These are phyloP conservation scores for Podargus strigoides DNA, from an alignment of 2,797 vertebrate genomes.

Conservation along the genomic window DNA sequence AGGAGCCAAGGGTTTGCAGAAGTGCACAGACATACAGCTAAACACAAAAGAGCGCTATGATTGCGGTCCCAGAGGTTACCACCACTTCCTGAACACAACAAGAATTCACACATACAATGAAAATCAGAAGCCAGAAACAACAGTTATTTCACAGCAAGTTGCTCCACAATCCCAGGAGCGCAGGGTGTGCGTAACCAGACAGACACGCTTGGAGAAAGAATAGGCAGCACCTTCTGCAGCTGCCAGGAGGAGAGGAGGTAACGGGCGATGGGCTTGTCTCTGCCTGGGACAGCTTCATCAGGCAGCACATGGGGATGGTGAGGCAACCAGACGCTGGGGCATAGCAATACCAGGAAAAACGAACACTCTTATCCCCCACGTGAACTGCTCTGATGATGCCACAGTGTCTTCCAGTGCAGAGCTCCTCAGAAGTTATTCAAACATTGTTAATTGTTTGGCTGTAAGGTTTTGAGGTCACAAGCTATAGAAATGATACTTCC, in stretches of 20 bases:
- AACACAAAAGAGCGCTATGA: neutral
- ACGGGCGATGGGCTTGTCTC: neutral
- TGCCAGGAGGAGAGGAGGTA: neutral
- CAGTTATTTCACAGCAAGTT: constrained; percentile 1
- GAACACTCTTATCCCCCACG: neutral
- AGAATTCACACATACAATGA: constrained; percentile 1
- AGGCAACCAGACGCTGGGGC: neutral
- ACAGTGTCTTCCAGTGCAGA: neutral
- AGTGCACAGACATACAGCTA: neutral
- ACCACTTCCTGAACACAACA: constrained; percentile 38
- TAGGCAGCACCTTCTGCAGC: neutral
- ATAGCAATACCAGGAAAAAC: neutral
- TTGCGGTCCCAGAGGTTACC: constrained; percentile 27
- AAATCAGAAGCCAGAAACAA: constrained; percentile 40
- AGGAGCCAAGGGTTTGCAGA: constrained; percentile 1
- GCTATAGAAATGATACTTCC: constrained; percentile 14
- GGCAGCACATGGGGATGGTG: neutral
- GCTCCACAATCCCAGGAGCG: neutral
- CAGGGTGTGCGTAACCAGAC: neutral
- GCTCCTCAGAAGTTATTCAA: neutral
- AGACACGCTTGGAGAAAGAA: neutral
- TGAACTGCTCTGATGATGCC: neutral
- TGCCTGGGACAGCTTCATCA: neutral
- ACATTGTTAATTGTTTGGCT: neutral
- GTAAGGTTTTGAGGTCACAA: neutral